phyloP scores from a whole-genome alignment of 2,113 vertebrate genomes.

The Serinus canaria region DNA sequence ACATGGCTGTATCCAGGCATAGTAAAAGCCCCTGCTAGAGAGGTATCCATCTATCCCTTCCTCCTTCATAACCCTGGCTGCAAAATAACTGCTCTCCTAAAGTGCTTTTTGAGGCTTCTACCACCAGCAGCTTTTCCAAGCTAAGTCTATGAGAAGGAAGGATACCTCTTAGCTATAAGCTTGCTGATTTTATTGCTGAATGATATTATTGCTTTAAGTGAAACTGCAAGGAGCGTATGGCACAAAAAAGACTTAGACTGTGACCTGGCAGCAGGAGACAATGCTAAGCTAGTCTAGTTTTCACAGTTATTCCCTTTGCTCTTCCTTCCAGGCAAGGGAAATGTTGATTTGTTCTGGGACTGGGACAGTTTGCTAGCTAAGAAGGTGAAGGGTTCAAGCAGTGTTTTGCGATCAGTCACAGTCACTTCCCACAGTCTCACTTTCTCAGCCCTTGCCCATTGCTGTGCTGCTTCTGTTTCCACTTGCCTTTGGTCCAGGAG shows the following conservation, averaged over 20 bases:
- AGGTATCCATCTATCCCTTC: neutral
- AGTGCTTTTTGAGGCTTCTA: neutral
- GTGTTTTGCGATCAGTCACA: slow-evolving; percentile 82
- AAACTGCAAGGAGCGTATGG: slow-evolving; percentile 34
- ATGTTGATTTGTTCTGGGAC: slow-evolving; percentile 91
- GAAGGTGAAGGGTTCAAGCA: slow-evolving; percentile 90
- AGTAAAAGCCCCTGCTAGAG: neutral
- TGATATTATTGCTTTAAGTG: slow-evolving; percentile 27
- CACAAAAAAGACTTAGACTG: neutral
- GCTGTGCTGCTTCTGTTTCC: slow-evolving; percentile 85
- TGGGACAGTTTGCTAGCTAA: slow-evolving; percentile 92
- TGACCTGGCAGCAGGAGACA: slow-evolving; percentile 1
- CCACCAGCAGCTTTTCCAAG: neutral
- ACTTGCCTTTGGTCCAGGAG: slow-evolving; percentile 87
- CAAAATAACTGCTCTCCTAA: neutral
- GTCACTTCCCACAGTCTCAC: slow-evolving; percentile 95
- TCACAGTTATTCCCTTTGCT: slow-evolving; percentile 88
- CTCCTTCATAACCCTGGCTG: neutral
- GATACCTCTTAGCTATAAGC: neutral
- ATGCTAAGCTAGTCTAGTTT: slow-evolving; percentile 67
- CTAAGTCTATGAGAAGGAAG: neutral
- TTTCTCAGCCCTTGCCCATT: slow-evolving; percentile 89
- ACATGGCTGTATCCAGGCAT: neutral
- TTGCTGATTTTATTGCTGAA: slow-evolving; percentile 50
- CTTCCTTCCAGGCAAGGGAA: slow-evolving; percentile 91